Evolutionary conservation across 2,888 invertebrate species (phyloP), one percentile per base, ranked within the genome.

Genomic region (Elmis aenea): DNA sequence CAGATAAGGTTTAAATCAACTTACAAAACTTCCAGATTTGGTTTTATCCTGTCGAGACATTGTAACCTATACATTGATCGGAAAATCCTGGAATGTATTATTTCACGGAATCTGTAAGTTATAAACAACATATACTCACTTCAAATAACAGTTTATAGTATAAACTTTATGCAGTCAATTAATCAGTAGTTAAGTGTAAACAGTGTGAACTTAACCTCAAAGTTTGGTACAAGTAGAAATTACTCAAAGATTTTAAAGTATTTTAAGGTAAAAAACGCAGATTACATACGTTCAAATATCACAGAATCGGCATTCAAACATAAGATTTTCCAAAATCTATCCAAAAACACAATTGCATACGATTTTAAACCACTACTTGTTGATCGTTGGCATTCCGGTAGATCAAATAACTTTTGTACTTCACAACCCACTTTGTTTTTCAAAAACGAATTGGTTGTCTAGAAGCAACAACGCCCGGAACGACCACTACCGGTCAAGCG

Each of bases 11-110:
- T n/a, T n/a, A n/a, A n/a, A n/a, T n/a, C n/a, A n/a, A 77, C 78
- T 78, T 61, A 78, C 77, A 72, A 77, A 76, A 67, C 76, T 60
- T 44, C 65, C 77, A 45, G 77, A 76, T 61, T 77, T 78, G 39
- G 73, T 72, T 69, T 76, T 77, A 66, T 77, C 77, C 64, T 77
- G 74, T 61, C 77, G 73, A 55, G 77, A 76, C 76, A 76, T 77
- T 59, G 67, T 74, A 62, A 26, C 5, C 29, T 30, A 12, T 18
- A 26, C 42, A 42, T 42, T 38, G 33, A 27, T 24, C 24, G 13
- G 12, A 26, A 29, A 11, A 12, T n/a, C 15, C 21, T 21, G 27
- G 24, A 16, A 26, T n/a, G 27, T 42, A 14, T n/a, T 29, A 3
- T 24, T 9, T 14, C 6, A 14, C 5, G 25, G 30, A 38, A 33